Base-by-base conservation (phyloP, 2,888 invertebrate genomes). In the Drosophila tripunctata region DNA sequence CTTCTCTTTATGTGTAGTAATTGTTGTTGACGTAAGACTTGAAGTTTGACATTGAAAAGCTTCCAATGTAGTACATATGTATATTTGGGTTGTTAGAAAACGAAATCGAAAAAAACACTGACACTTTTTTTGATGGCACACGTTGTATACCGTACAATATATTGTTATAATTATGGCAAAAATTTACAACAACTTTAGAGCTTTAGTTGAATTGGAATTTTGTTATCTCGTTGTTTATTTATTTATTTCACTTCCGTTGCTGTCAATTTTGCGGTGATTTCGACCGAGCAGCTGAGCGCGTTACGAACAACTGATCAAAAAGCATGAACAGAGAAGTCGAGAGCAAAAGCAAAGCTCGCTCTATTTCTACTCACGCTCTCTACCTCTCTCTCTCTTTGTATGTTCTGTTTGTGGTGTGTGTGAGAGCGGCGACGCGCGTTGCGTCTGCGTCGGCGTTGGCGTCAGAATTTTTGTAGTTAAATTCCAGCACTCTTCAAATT, bases 201-300 rank as follows among this genome's bases (percentile, higher is more conserved):
- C 66, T 75, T 56, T 69, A 10, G 7, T 22, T 6, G n/a, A 10
- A 8, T 22, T 6, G n/a, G 21, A 27, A 27, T 44, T 35, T 40
- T 51, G 41, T 51, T 65, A 30, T 68, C 68, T n/a, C n/a, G n/a
- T n/a, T n/a, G 36, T 44, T 47, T 33, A 66, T 41, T n/a, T n/a
- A n/a, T n/a, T n/a, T 30, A 62, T 45, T 43, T 7, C 54, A 14
- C 50, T n/a, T 33, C 15, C 19, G 62, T 75, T 87, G 81, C 67
- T 87, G 87, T 87, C 85, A 87, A 84, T 81, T 87, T 87, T 87
- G 80, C 81, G 63, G 51, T 47, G 52, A 56, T 70, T 71, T 61
- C 60, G 66, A 80, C 80, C 72, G 68, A 87, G 72, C 87, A 81
- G 87, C 87, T 87, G 81, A 87, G 85, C 75, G 85, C 54, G 51